Base-by-base conservation (phyloP, 2,888 invertebrate species). In the Nasonovia ribisnigri region DNA sequence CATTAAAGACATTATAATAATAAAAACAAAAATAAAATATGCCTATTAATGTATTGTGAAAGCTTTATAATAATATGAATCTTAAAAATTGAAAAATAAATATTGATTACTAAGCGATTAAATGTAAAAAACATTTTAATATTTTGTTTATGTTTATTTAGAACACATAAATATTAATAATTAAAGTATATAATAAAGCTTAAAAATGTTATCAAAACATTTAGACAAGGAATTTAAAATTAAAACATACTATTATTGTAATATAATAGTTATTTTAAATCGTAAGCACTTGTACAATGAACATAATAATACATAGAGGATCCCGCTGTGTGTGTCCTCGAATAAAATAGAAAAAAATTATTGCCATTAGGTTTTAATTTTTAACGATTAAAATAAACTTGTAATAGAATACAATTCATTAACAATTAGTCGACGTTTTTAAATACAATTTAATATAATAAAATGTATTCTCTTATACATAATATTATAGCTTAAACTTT, bases 171-270 rank as follows among this genome's bases (percentile, higher is more conserved):
- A 20, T 77, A 77, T 67, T 67, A 67, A 67, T n/a, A 67, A 67
- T 13, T 77, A 77, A 67, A 57, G 57, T 6, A 57, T 57, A 57
- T 26, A 57, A 26, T 26, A 57, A 26, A 77, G 8, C 36, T 36
- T 77, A 77, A 77, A 36, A 77, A 36, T 77, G 77, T 77, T 77
- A 36, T 77, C 77, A 77, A 77, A 77, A 77, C 36, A 77, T 77
- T 77, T 20, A 77, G 20, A 20, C 20, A 8, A 36, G 36, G 77
- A 77, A 77, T 77, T 77, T 36, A 20, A 77, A 77, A 77, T 77
- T 36, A 77, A 77, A 77, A 77, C 67, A 57, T 5, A 77, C 67
- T 36, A 13, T 36, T 20, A 36, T 77, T 77, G 36, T 77, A 77
- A 77, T 20, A 77, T 77, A 77, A 77, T 77, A 77, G 36, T 20